Evolutionary conservation across 2,888 invertebrate species (phyloP), one percentile per base, ranked within the genome.

Genomic region (Chironomus riparius): DNA sequence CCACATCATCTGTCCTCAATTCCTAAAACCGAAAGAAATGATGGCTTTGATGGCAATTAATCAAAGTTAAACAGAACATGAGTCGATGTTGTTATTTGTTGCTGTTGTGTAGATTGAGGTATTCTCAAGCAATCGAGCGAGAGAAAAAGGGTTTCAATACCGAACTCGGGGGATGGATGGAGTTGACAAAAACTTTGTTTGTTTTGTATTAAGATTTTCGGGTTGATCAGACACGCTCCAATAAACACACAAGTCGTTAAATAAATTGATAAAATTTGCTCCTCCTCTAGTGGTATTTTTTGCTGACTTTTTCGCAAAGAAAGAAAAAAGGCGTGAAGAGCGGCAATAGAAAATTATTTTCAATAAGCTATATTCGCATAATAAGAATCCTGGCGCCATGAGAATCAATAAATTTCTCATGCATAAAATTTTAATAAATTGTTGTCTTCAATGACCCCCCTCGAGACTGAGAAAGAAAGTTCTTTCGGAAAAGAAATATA

Each of bases 41-140:
- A 73, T 61, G 65, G 74, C 62, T 74, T 74, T 74, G 74, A 74
- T 74, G 48, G 68, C 65, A 74, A 74, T 74, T 74, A 74, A 74
- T 74, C 74, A 74, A 74, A 74, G 65, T 47, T 68, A 74, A 74
- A 65, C 21, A 62, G 74, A 74, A 74, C 74, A 74, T 68, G 74
- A 74, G 50, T 18, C 50, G 13, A 18, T 28, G 10, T 62, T 12
- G 21, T 24, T 65, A 50, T n/a, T 50, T 56, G n/a, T 56, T 18
- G 18, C 56, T 56, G 56, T 15, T 56, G 50, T 50, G 13, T 50
- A 50, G 13, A 50, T 50, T 50, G 50, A 50, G 50, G 18, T 18
- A 38, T 38, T 38, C 38, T 10, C 38, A 38, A 38, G 38, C 38
- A 38, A 38, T 38, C 38, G 38, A 38, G 38, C 38, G 38, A 38